These are phyloP conservation scores for Coryphaenoides rupestris DNA, from an alignment of 2,113 vertebrate genomes.

Conservation along the genomic window DNA sequence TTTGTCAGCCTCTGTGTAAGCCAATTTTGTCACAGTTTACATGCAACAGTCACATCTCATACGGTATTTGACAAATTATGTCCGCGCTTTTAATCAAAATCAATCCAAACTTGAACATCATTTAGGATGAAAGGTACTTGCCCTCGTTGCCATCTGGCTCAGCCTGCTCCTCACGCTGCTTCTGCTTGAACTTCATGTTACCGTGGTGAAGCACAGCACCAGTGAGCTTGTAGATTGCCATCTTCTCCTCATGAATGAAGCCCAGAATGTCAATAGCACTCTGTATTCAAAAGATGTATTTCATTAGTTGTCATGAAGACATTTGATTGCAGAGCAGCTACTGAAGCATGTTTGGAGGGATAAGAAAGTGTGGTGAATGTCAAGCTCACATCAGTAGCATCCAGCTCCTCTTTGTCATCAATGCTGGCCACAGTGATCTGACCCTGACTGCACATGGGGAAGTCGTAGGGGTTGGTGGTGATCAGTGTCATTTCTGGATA, in stretches of 20 bases:
- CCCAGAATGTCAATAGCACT: conserved; percentile 5
- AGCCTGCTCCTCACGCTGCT: conserved; percentile 25
- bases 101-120: no score
- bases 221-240: conserved; percentile 37
- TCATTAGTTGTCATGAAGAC: no score
- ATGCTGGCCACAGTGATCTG: conserved; percentile 67
- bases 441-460: conserved; percentile 64
- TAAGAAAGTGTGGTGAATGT: no score
- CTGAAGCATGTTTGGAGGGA: no score
- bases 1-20: neutral
- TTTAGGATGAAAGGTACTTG: neutral
- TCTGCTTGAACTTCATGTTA: conserved; percentile 15
- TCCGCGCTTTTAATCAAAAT: neutral
- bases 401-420: conserved; percentile 62
- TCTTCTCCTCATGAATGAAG: conserved; percentile 1
- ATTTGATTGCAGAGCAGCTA: no score
- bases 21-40: neutral
- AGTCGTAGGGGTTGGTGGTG: conserved; percentile 67
- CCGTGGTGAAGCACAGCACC: conserved; percentile 17
- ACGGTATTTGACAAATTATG: neutral
- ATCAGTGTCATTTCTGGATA: conserved; percentile 63
- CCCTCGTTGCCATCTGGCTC: conserved; percentile 22
- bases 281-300: neutral
- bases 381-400: conserved; percentile 42
- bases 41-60: neutral